A percentile compares a stretch with the other conserved stretches of the same genome.
phyloP scores from a whole-genome alignment of 2,797 vertebrate species.

The Graptemys geographica region DNA sequence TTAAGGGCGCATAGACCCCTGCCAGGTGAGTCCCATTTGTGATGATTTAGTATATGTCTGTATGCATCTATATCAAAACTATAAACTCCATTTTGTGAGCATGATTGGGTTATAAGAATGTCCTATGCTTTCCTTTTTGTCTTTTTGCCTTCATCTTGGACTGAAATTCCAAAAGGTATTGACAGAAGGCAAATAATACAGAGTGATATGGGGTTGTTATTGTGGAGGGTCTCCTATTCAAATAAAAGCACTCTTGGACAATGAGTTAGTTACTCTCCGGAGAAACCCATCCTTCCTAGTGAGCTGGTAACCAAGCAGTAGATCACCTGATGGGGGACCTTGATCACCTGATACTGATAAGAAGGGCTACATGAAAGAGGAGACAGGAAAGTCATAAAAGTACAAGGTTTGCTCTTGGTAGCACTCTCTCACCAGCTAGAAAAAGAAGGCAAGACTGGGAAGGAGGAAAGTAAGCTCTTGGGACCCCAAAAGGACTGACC shows the following conservation, averaged over 20 bases:
- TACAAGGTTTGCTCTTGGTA: not conserved
- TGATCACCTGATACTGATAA: not conserved
- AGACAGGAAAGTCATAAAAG: not conserved
- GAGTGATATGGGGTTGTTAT: not conserved
- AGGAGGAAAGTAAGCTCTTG: not conserved
- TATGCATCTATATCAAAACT: not conserved
- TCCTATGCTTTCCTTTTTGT: not conserved
- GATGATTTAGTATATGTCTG: not conserved
- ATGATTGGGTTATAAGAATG: not conserved
- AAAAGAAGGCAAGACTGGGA: not conserved
- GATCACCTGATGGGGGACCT: not conserved
- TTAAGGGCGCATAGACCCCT: not conserved
- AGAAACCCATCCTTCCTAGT: not conserved
- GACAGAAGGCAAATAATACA: not conserved
- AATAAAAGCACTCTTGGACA: not conserved
- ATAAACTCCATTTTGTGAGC: not conserved
- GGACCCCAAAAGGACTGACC: not conserved
- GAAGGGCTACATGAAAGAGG: not conserved
- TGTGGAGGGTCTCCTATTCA: not conserved
- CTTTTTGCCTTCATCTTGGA: not conserved
- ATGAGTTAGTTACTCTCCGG: not conserved
- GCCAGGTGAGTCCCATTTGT: not conserved
- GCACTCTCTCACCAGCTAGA: rapidly evolving
- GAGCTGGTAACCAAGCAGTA: not conserved
- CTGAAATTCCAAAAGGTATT: not conserved